Evolutionary conservation across 1,140 invertebrate genomes (phyloP).

Genomic region (Leptinotarsa texana): DNA sequence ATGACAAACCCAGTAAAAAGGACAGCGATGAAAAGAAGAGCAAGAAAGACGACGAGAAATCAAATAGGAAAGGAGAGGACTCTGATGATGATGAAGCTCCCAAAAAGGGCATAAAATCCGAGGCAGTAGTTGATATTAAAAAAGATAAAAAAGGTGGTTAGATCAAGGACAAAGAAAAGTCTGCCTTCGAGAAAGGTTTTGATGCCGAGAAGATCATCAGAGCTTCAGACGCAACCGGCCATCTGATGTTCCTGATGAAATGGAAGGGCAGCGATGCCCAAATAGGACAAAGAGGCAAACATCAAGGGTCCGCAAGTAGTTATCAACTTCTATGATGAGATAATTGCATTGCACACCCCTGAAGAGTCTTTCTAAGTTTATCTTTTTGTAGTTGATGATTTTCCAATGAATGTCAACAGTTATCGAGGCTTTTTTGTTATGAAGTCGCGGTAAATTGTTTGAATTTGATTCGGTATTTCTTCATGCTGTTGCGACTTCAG

Average conservation of each 20-base stretch:
- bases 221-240: slow-evolving; percentile 91
- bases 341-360: slow-evolving; percentile 91
- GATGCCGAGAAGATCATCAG: slow-evolving; percentile 94
- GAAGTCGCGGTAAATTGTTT: not conserved
- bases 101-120: slow-evolving; percentile 37
- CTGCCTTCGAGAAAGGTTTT: slow-evolving; percentile 87
- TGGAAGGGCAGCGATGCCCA: slow-evolving; percentile 89
- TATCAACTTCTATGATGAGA: slow-evolving; percentile 94
- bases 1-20: slow-evolving; percentile 37
- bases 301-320: slow-evolving; percentile 92
- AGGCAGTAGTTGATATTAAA: slow-evolving; percentile 25
- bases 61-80: slow-evolving; percentile 27
- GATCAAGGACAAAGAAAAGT: slow-evolving; percentile 54
- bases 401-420: not conserved
- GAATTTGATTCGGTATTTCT: not conserved
- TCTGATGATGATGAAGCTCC: slow-evolving; percentile 37
- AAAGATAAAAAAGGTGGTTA: slow-evolving; percentile 32
- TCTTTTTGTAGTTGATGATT: not conserved
- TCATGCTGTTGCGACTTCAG: too few species aligned
- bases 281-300: slow-evolving; percentile 76
- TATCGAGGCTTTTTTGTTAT: not conserved
- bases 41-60: slow-evolving; percentile 27
- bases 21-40: slow-evolving; percentile 31
- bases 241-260: slow-evolving; percentile 97
- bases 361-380: slow-evolving; percentile 45